Conservation (phyloP, 2,797 vertebrate genomes). For the Anguilla pacifica region DNA sequence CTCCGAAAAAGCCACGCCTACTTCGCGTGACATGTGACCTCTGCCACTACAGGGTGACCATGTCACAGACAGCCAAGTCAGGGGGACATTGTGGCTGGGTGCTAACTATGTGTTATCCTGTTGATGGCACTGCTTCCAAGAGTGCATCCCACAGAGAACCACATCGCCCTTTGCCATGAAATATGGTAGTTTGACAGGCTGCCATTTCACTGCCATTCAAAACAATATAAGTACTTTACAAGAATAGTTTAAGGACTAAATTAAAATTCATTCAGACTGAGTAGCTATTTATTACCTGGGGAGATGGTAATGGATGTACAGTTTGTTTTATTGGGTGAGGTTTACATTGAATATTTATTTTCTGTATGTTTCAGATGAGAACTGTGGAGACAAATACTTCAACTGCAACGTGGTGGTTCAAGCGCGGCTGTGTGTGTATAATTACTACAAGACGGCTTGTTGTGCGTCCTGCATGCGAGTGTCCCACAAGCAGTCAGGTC, state of each 20-base stretch:
- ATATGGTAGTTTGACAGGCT: not conserved
- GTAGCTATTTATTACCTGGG: not conserved
- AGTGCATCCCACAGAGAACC: not conserved
- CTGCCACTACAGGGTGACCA: not conserved
- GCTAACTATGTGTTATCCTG: not conserved
- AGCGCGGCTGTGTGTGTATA: conserved; percentile 93
- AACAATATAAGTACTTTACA: not conserved
- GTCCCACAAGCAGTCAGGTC: conserved; percentile 71
- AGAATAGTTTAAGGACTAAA: not conserved
- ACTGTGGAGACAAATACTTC: conserved; percentile 91
- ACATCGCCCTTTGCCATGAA: not conserved
- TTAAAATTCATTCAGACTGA: not conserved
- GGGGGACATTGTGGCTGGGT: not conserved
- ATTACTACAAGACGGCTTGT: conserved; percentile 90
- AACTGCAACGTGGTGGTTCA: conserved; percentile 99
- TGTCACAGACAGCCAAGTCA: not conserved
- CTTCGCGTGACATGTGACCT: not conserved
- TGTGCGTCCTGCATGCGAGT: conserved; percentile 86
- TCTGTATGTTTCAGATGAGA: conserved; percentile 77
- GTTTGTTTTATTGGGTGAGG: not conserved
- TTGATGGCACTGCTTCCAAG: not conserved
- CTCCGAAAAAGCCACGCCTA: not conserved
- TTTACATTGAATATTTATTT: not conserved
- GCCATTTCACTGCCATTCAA: not conserved
- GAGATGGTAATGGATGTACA: not conserved